Evolutionary conservation across 1,140 invertebrate species (phyloP), one percentile per base, ranked within the genome.

Genomic region (Psix sp.): DNA sequence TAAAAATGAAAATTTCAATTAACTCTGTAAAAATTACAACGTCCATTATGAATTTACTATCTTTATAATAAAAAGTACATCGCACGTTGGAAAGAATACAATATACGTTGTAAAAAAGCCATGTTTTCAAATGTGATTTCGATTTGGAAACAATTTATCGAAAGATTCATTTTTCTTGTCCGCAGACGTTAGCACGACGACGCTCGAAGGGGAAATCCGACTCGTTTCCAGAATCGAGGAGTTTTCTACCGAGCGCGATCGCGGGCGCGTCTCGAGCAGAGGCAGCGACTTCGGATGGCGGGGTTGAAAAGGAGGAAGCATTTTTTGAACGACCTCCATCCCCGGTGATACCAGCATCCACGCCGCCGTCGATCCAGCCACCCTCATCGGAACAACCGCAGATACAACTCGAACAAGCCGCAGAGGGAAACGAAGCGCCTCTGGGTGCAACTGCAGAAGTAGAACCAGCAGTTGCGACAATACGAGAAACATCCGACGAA

Each of bases 221-320:
- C 21, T 75, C 77, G n/a, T 72, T 59, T 18, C 72, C 80, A 1
- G 80, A 85, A 38, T 86, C 85, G 2, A 77, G 86, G 13, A 87
- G 86, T 43, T 86, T 87, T 40, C 84, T 85, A 26, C 85, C 84
- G 13, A 86, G 82, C 33, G 79, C 79, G 16, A 76, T 84, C 11
- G 74, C 77, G 6, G 68, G 74, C 11, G 49, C 60, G 57, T 71
- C 67, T 24, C 67, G 74, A 45, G 66, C 65, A 5, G 79, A 80
- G 13, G 60, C 68, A 9, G 73, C 49, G 20, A 46, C 63, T 2
- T 46, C 71, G 5, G 76, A 79, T 31, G 24, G 43, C 5, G 76
- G 68, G 2, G 33, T 66, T 11, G 82, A 81, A 3, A 82, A 86
- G 15, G 84, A 86, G 31, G 84, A 84, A 14, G 68, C 80, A 14